A percentile compares a stretch with the other conserved stretches of the same genome.
Evolutionary conservation across 2,797 vertebrate species (phyloP).

Genomic region (Rhinichthys osculus): DNA sequence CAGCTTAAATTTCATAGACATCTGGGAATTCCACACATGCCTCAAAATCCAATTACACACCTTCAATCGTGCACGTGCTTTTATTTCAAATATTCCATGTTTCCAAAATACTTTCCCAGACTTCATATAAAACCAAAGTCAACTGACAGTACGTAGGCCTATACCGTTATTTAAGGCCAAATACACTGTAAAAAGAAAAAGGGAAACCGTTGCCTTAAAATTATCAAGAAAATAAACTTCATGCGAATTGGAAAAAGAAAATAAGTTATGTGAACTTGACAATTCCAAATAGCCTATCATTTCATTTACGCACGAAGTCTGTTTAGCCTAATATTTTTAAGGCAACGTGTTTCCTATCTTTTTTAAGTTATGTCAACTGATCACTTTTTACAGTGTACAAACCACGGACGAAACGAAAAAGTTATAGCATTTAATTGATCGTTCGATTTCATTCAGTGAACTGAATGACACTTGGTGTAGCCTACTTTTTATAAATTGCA

Average conservation of each 20-base stretch:
- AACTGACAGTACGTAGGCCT: neutral
- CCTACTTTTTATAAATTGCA: neutral
- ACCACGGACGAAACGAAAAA: neutral
- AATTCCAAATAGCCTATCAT: no score
- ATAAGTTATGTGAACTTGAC: no score
- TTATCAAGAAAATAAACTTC: no score
- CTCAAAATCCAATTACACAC: conserved; percentile 95
- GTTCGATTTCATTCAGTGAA: neutral
- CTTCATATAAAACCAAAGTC: conserved; percentile 53
- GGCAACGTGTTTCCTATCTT: no score
- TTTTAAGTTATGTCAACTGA: no score
- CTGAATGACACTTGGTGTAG: neutral
- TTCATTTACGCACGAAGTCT: no score
- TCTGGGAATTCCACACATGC: conserved; percentile 98
- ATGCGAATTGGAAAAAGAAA: no score
- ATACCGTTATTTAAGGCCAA: neutral
- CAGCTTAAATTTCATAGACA: conserved; percentile 93
- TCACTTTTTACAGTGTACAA: no score
- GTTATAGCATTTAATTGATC: neutral
- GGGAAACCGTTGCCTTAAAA: no score
- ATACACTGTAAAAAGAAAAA: neutral
- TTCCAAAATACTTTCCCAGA: conserved; percentile 78
- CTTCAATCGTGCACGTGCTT: conserved; percentile 90
- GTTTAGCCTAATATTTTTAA: no score
- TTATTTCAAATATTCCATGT: conserved; percentile 82